A percentile compares a stretch with the other conserved stretches of the same genome.
phyloP scores from a whole-genome alignment of 2,888 invertebrate genomes.

The Anoncus sp. region DNA sequence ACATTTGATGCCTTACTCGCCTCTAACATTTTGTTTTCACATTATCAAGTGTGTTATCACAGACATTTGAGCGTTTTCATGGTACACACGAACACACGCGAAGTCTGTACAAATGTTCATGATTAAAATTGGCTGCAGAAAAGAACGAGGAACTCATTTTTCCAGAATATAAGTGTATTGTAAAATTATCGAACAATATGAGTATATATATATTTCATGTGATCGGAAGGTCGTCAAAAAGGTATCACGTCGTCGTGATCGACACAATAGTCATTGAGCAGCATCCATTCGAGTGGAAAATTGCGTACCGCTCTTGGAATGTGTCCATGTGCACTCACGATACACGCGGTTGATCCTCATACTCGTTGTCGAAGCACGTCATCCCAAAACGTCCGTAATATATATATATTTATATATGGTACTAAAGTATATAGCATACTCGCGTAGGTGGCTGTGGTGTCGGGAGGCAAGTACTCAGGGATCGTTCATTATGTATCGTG shows the following conservation, averaged over 20 bases:
- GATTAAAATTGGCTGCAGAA: background rate
- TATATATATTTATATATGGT: conserved; percentile 10
- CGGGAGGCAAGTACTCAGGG: conserved; percentile 35
- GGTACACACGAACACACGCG: background rate
- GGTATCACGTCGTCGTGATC: conserved; percentile 17
- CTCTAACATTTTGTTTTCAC: too few species aligned
- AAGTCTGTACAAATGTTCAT: background rate
- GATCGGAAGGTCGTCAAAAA: conserved; percentile 1
- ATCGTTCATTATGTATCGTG: conserved; percentile 64
- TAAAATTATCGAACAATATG: background rate
- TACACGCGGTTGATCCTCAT: conserved; percentile 59
- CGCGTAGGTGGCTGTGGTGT: conserved; percentile 47
- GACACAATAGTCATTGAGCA: conserved; percentile 43
- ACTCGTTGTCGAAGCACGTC: conserved; percentile 64
- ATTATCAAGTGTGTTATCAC: too few species aligned
- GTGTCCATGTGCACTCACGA: conserved; percentile 44
- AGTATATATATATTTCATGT: background rate
- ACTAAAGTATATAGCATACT: background rate
- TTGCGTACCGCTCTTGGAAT: conserved; percentile 32
- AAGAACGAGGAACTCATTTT: background rate
- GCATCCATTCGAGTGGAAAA: conserved; percentile 59
- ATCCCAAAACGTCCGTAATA: conserved; percentile 23
- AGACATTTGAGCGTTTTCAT: background rate
- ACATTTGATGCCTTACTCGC: too few species aligned
- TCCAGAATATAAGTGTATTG: background rate